These are phyloP conservation scores for Clistopyga incitator DNA, from an alignment of 2,888 invertebrate species.

Conservation along the genomic window DNA sequence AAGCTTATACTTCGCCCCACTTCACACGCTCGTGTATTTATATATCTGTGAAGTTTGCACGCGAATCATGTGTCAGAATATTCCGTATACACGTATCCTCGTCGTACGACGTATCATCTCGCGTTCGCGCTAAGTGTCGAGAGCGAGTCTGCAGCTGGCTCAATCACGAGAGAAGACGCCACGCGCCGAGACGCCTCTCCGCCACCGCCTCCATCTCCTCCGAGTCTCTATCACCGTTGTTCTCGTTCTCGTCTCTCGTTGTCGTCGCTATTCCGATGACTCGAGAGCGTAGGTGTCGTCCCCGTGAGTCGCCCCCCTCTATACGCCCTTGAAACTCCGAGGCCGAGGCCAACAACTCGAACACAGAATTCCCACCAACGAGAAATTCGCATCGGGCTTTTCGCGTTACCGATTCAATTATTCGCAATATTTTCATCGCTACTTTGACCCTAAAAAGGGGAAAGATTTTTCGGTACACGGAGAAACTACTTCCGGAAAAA, in stretches of 20 bases:
- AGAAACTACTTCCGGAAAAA: no score
- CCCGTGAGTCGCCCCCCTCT: neutral
- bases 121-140: slow-evolving; percentile 22
- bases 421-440: no score
- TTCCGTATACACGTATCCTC: slow-evolving; percentile 2
- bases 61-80: slow-evolving; percentile 46
- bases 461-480: no score
- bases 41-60: slow-evolving; percentile 23
- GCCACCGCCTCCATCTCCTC: slow-evolving; percentile 40
- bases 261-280: slow-evolving; percentile 50
- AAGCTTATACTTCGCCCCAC: slow-evolving; percentile 9
- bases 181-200: slow-evolving; percentile 67
- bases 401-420: no score
- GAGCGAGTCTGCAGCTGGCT: slow-evolving; percentile 38
- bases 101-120: slow-evolving; percentile 28
- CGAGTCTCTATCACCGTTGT: slow-evolving; percentile 58
- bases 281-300: slow-evolving; percentile 45
- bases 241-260: slow-evolving; percentile 60
- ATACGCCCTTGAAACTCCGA: slow-evolving; percentile 42
- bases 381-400: neutral
- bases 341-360: slow-evolving; percentile 41
- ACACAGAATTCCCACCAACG: slow-evolving; percentile 19
- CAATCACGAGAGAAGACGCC: slow-evolving; percentile 43
- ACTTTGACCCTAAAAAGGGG: no score
- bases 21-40: slow-evolving; percentile 1